These are phyloP conservation scores for Willowsia nigromaculata DNA, from an alignment of 2,888 invertebrate species.

Conservation along the genomic window DNA sequence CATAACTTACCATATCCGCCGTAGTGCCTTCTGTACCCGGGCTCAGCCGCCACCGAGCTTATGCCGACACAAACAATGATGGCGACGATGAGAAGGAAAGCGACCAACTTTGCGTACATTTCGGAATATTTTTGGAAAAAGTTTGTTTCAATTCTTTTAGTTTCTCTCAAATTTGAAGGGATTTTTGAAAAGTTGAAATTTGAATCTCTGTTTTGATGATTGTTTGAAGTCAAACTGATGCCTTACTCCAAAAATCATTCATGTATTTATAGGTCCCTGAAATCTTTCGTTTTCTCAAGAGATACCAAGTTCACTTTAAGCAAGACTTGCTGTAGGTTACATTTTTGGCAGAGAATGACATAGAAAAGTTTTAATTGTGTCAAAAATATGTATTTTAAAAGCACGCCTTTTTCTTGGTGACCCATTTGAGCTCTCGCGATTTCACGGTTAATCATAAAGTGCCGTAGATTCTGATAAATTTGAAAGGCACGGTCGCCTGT, in stretches of 20 bases:
- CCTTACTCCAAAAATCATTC: not conserved
- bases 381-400: not conserved
- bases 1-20: slow-evolving; percentile 63
- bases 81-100: slow-evolving; percentile 55
- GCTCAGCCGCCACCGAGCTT: slow-evolving; percentile 50
- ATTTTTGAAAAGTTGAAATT: not conserved
- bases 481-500: not conserved
- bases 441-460: not conserved
- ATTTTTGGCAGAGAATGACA: not conserved
- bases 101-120: slow-evolving; percentile 65
- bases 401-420: not conserved
- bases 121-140: not conserved
- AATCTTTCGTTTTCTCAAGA: not conserved
- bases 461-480: not conserved
- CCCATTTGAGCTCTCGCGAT: not conserved
- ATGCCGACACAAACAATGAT: slow-evolving; percentile 51
- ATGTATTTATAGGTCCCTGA: slow-evolving; percentile 47
- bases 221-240: slow-evolving; percentile 47
- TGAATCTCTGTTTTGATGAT: not conserved
- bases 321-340: not conserved
- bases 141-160: too few species aligned
- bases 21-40: slow-evolving; percentile 63
- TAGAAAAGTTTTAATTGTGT: not conserved
- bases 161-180: not conserved
- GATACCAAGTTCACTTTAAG: not conserved